Evolutionary conservation across 1,140 invertebrate genomes (phyloP).

Genomic region (Zelostemma sp.): DNA sequence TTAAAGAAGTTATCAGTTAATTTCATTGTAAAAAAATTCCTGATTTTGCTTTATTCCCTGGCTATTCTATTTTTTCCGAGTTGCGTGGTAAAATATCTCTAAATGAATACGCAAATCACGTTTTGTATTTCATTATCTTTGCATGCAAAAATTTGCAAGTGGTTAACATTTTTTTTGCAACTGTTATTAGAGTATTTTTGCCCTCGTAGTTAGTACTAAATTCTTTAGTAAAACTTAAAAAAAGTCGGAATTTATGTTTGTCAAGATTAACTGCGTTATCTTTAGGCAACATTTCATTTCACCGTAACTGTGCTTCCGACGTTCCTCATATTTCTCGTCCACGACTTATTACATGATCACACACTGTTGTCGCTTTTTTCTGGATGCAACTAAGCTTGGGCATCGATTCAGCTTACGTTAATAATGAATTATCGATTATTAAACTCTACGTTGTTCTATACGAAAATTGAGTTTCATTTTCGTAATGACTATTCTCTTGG

Average conservation of each 20-base stretch:
- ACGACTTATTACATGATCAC: not conserved
- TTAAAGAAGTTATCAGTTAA: too few relatives aligned
- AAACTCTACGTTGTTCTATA: too few relatives aligned
- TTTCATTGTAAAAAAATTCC: too few relatives aligned
- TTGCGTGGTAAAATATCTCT: too few relatives aligned
- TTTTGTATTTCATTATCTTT: too few relatives aligned
- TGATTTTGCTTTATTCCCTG: too few relatives aligned
- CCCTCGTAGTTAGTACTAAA: not conserved
- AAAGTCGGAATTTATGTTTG: not conserved
- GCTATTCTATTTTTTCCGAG: too few relatives aligned
- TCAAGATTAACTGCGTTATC: not conserved
- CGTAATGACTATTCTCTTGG: constrained; percentile 46
- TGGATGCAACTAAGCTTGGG: not conserved
- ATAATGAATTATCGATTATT: too few relatives aligned
- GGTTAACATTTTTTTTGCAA: not conserved
- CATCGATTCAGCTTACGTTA: too few relatives aligned
- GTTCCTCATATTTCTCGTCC: constrained; percentile 1
- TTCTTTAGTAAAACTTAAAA: not conserved
- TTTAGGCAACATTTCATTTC: not conserved
- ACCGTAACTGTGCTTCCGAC: not conserved
- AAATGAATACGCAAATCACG: too few relatives aligned
- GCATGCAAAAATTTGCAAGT: not conserved
- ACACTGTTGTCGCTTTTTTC: not conserved
- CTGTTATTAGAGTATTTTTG: not conserved
- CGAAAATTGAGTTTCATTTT: not conserved